Evolutionary conservation across 2,113 vertebrate genomes (phyloP), one percentile per base, ranked within the genome.

Genomic region (Chaetodon auriga): DNA sequence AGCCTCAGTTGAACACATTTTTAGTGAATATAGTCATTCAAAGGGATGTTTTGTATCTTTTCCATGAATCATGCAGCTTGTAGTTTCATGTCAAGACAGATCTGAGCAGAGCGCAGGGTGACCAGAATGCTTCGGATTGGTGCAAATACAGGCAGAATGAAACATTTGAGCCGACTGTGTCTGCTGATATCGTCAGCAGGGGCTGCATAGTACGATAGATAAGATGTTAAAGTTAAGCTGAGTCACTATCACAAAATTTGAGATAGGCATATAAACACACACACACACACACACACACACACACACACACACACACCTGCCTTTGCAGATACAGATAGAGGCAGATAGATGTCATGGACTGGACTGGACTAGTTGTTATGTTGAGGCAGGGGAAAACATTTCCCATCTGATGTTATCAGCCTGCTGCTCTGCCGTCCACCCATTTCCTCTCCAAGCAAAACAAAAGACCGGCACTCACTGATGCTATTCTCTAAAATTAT

Each of bases 331-430:
- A 53, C 57, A 70, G 48, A 60, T 60, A 53, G 58, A 73, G 43
- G 51, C 43, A 64, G 78, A 76, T 57, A 78, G 54, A 63, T 10
- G 1, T 36, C 21, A 7, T 30, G 19, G 48, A 85, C 72, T 68
- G 60, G 80, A 69, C 62, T 41, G 65, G 61, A 58, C 70, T 74
- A 49, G 72, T 81, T 87, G 72, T 87, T 80, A 21, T 71, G 49
- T 14, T 53, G 77, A 43, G 13, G 58, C 43, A 41, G 48, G 46
- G 74, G 81, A 91, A 92, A 91, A 90, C 73, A 89, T 93, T 94
- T 93, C 88, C 91, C 86, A 90, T 93, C 80, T 77, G 94, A 94
- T 95, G 82, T 86, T 92, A 93, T 95, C 93, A 69, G 82, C 15
- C 30, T 19, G 49, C 65, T 4, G 38, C 70, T 82, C 62, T 80